phyloP scores from a whole-genome alignment of 2,113 vertebrate genomes.

The Gymnarchus niloticus region DNA sequence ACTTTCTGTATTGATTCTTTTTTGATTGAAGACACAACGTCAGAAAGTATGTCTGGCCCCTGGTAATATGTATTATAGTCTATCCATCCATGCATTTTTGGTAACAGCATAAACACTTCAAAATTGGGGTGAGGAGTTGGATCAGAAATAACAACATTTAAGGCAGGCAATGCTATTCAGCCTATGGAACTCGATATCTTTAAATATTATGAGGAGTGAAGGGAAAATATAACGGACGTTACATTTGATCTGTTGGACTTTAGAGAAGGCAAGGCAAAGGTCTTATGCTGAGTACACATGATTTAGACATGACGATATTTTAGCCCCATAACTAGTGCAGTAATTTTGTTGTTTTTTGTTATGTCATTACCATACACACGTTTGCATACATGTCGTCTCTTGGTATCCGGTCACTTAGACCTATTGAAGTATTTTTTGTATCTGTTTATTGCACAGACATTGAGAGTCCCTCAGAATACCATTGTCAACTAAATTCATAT shows the following conservation, averaged over 20 bases:
- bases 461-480: no score
- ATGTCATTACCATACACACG: neutral
- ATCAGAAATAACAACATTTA: no score
- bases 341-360: neutral
- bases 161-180: neutral
- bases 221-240: neutral
- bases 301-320: neutral
- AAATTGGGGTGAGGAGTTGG: neutral
- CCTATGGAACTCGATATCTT: neutral
- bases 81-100: neutral
- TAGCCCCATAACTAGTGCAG: neutral
- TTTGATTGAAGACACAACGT: neutral
- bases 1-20: neutral
- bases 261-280: neutral
- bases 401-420: neutral
- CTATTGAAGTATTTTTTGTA: neutral
- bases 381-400: no score
- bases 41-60: no score
- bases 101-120: neutral
- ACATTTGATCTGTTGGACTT: neutral
- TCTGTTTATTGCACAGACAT: neutral
- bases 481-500: no score
- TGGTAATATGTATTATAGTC: neutral
- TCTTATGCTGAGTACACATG: neutral
- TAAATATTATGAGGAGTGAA: neutral